Evolutionary conservation across 92 coral and sea anemone species (phyloP).

Genomic region (Ricordea florida): DNA sequence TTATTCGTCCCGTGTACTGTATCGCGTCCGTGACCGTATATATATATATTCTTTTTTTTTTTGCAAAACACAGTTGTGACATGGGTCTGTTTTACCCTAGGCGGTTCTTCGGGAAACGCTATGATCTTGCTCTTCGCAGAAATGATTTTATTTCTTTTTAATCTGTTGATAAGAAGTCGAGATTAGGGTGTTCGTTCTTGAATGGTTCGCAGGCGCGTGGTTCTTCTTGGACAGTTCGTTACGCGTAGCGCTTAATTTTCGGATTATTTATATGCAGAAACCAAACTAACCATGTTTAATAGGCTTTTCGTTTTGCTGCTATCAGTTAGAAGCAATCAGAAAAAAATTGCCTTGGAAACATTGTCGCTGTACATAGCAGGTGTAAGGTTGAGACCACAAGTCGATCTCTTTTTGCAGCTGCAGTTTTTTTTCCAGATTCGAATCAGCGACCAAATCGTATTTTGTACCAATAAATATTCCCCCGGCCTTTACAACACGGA

Average conservation of each 20-base stretch:
- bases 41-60: no score
- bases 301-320: background rate
- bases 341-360: constrained; percentile 1
- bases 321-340: constrained; percentile 3
- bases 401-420: constrained; percentile 23
- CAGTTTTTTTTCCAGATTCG: constrained; percentile 17
- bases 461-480: no score
- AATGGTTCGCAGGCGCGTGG: constrained; percentile 7
- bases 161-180: background rate
- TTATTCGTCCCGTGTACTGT: constrained; percentile 45
- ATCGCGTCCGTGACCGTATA: constrained; percentile 12
- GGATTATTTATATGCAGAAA: background rate
- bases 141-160: background rate
- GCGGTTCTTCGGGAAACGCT: background rate
- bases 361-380: constrained; percentile 27
- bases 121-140: background rate
- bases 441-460: background rate
- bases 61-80: background rate
- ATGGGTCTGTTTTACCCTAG: background rate
- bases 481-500: no score
- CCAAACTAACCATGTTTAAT: constrained; percentile 3
- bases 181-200: background rate
- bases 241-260: no score
- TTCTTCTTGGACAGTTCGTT: no score
- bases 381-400: constrained; percentile 29